Conservation (phyloP, 2,888 invertebrate genomes). For the Homarus gammarus region DNA sequence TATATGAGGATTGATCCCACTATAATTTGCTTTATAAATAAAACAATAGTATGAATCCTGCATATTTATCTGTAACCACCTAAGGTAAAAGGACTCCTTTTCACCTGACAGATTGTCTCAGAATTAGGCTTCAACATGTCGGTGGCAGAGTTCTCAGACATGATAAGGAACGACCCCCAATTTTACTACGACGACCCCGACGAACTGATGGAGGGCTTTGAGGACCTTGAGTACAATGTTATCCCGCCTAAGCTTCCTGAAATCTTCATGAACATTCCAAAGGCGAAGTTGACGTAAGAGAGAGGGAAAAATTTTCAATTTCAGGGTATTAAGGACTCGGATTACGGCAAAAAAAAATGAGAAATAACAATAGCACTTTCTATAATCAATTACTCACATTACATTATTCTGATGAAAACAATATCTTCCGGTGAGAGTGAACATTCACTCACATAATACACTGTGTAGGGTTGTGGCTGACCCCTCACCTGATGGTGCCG, state of each 20-base stretch:
- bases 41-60: background rate
- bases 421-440: too few relatives aligned
- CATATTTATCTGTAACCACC: background rate
- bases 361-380: background rate
- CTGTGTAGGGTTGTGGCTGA: conserved; percentile 60
- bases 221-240: conserved; percentile 77
- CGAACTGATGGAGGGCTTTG: conserved; percentile 78
- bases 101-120: background rate
- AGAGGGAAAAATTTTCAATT: too few relatives aligned
- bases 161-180: conserved; percentile 77
- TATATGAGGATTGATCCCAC: background rate
- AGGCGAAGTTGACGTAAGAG: conserved; percentile 77
- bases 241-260: conserved; percentile 78
- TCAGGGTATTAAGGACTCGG: too few relatives aligned
- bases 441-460: too few relatives aligned
- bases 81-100: too few relatives aligned
- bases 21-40: background rate
- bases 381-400: background rate
- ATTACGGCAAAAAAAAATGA: too few relatives aligned
- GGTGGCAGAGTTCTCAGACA: conserved; percentile 78
- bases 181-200: conserved; percentile 78
- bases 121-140: conserved; percentile 77
- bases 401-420: too few relatives aligned
- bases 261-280: conserved; percentile 78
- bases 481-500: conserved; percentile 77